phyloP scores from a whole-genome alignment of 2,888 invertebrate species.

The Papilio protenor region DNA sequence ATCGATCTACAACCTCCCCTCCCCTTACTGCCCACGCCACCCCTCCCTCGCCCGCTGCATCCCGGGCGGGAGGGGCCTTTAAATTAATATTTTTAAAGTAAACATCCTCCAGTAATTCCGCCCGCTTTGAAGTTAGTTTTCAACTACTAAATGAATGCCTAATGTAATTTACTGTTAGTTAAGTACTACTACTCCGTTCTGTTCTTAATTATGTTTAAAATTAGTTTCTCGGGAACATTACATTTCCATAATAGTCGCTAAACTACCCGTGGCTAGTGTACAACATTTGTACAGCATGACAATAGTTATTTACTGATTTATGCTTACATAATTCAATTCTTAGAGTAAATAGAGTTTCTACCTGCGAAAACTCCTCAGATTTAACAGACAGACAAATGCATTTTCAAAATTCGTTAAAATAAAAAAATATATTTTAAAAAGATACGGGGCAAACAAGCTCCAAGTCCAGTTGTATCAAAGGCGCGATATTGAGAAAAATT shows the following conservation, averaged over 20 bases:
- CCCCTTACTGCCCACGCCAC: neutral
- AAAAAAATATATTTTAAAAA: too few species aligned
- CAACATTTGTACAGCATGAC: neutral
- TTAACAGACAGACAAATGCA: too few species aligned
- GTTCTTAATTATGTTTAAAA: conserved; percentile 20
- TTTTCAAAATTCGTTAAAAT: too few species aligned
- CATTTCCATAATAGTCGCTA: neutral
- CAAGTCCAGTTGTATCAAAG: too few species aligned
- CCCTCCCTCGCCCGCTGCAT: conserved; percentile 19
- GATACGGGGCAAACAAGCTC: too few species aligned
- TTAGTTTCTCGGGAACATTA: neutral
- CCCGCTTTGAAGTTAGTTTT: conserved; percentile 21
- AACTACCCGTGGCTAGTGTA: neutral
- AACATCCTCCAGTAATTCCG: conserved; percentile 7
- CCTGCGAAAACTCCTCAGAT: too few species aligned
- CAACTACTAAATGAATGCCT: neutral
- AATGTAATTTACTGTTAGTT: neutral
- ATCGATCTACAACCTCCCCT: conserved; percentile 33
- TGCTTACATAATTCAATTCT: too few species aligned
- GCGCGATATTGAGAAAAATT: too few species aligned
- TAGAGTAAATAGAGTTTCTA: too few species aligned
- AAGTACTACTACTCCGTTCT: conserved; percentile 8
- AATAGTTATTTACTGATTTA: too few species aligned
- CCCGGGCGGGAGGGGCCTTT: conserved; percentile 1
- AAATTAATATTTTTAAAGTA: conserved; percentile 32